Evolutionary conservation across 2,888 invertebrate species (phyloP).

Genomic region (Machimus atricapillus): DNA sequence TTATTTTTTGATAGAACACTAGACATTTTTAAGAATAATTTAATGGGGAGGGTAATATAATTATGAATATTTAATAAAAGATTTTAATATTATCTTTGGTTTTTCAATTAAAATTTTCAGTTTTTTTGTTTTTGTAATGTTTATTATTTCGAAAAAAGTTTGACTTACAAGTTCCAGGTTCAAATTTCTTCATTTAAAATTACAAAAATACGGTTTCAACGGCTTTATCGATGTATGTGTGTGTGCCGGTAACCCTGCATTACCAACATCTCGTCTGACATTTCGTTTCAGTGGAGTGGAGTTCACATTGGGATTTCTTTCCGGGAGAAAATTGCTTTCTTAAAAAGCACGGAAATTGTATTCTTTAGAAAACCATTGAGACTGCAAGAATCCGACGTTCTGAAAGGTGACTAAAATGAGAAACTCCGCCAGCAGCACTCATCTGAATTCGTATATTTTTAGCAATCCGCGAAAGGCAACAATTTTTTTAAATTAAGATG

Average conservation of each 20-base stretch:
- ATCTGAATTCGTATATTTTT: not conserved
- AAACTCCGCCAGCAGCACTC: not conserved
- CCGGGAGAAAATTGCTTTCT: not conserved
- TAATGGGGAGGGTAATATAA: too few relatives aligned
- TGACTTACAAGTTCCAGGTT: too few relatives aligned
- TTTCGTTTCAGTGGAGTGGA: not conserved
- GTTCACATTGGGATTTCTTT: not conserved
- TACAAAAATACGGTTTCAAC: not conserved
- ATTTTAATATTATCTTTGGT: too few relatives aligned
- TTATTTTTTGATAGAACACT: too few relatives aligned
- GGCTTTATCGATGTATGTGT: not conserved
- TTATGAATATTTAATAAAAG: too few relatives aligned
- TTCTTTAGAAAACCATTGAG: not conserved
- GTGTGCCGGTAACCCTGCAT: not conserved
- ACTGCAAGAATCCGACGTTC: not conserved
- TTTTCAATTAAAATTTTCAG: too few relatives aligned
- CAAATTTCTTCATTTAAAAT: too few relatives aligned
- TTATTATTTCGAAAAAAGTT: too few relatives aligned
- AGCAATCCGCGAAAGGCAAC: not conserved
- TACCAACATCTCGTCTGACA: not conserved
- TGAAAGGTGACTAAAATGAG: not conserved
- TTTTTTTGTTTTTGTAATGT: too few relatives aligned
- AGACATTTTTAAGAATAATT: too few relatives aligned
- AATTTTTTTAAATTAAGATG: not conserved
- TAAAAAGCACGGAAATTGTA: not conserved